A percentile compares a stretch with the other conserved stretches of the same genome.
Conservation (phyloP, 2,888 invertebrate species). For the Amphipoea oculea region DNA sequence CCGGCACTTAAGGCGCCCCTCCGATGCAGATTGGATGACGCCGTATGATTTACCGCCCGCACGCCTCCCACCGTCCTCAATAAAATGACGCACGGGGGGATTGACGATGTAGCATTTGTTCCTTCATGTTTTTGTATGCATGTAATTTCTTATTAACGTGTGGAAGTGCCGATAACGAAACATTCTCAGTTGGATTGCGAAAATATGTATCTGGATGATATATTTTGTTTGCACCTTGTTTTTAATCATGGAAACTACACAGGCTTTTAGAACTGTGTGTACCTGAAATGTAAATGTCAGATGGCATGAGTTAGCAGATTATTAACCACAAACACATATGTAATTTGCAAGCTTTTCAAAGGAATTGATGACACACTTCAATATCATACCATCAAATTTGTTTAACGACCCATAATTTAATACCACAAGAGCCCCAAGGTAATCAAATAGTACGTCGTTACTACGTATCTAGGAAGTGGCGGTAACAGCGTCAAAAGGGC, state of each 20-base stretch:
- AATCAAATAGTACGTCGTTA: conserved; percentile 70
- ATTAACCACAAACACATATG: conserved; percentile 19
- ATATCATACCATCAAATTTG: conserved; percentile 64
- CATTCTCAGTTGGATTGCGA: conserved; percentile 16
- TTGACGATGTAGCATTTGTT: conserved; percentile 58
- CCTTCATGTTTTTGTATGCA: conserved; percentile 45
- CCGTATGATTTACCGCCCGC: conserved; percentile 72
- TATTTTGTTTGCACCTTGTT: not conserved
- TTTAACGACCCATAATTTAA: conserved; percentile 62
- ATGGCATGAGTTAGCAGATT: conserved; percentile 11
- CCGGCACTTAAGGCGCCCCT: conserved; percentile 68
- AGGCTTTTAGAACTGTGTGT: not conserved
- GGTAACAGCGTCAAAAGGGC: conserved; percentile 77
- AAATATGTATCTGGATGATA: not conserved
- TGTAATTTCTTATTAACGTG: conserved; percentile 58
- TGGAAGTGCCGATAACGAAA: conserved; percentile 33
- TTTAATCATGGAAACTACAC: not conserved
- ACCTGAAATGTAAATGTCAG: not conserved
- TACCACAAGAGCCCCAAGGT: conserved; percentile 60
- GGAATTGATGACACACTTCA: conserved; percentile 54
- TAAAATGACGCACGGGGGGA: conserved; percentile 68
- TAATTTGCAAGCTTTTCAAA: conserved; percentile 53
- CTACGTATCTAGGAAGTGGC: conserved; percentile 58
- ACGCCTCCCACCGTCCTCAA: conserved; percentile 59
- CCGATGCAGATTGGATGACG: conserved; percentile 75